A percentile compares a stretch with the other conserved stretches of the same genome.
Conservation (phyloP, 2,113 vertebrate species). For the Capreolus pygargus region DNA sequence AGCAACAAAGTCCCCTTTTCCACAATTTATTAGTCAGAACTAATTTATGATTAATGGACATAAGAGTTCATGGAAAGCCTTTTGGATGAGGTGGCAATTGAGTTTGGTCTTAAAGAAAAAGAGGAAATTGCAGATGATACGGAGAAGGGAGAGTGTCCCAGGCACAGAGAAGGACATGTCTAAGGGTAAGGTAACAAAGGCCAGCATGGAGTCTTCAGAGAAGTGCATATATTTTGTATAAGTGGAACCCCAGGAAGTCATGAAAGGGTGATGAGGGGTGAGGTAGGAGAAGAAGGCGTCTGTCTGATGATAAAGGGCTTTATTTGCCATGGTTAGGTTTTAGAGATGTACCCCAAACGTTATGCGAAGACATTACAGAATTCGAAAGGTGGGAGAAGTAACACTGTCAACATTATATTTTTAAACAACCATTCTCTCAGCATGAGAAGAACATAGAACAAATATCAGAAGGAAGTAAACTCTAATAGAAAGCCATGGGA, state of each 20-base stretch:
- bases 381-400: slow-evolving; percentile 9
- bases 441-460: background rate
- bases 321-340: background rate
- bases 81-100: background rate
- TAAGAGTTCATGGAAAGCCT: background rate
- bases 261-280: background rate
- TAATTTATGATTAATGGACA: background rate
- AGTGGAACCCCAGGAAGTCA: background rate
- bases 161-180: background rate
- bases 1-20: background rate
- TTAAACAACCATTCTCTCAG: background rate
- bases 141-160: background rate
- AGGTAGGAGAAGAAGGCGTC: background rate
- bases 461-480: background rate
- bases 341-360: background rate
- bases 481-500: background rate
- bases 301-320: background rate
- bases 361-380: background rate
- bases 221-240: background rate
- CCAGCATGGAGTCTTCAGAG: background rate
- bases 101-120: background rate
- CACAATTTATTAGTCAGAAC: background rate
- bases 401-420: background rate
- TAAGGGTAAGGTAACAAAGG: background rate
- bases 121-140: background rate